Evolutionary conservation across 2,888 invertebrate genomes (phyloP).

Genomic region (Lissocephala sabroskyi): DNA sequence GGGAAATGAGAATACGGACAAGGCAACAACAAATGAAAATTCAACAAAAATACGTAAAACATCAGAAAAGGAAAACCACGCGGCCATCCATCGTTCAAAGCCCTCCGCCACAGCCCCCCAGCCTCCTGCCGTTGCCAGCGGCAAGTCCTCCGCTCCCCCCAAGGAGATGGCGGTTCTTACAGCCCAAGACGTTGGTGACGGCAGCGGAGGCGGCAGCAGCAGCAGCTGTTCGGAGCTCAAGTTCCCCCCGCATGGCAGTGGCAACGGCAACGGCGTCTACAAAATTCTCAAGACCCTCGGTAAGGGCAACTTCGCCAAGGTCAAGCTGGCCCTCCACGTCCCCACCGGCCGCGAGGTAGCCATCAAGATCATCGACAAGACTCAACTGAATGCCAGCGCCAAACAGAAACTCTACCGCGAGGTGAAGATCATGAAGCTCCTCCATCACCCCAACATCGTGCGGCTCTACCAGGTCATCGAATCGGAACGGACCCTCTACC

Average conservation of each 20-base stretch:
- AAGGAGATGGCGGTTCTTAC: slow-evolving; percentile 20
- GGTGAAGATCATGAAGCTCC: slow-evolving; percentile 97
- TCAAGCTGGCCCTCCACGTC: slow-evolving; percentile 98
- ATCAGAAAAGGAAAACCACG: slow-evolving; percentile 46
- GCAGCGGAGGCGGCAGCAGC: background rate
- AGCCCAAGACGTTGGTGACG: background rate
- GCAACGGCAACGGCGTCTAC: slow-evolving; percentile 92
- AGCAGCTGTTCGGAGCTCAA: slow-evolving; percentile 27
- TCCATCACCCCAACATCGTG: slow-evolving; percentile 99
- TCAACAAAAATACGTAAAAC: slow-evolving; percentile 27
- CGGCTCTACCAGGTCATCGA: slow-evolving; percentile 99
- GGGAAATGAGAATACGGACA: slow-evolving; percentile 38
- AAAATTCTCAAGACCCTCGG: slow-evolving; percentile 99
- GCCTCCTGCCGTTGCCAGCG: background rate
- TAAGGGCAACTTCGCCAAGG: slow-evolving; percentile 99
- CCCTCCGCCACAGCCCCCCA: no score
- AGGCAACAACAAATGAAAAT: slow-evolving; percentile 30
- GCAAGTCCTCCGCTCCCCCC: slow-evolving; percentile 28
- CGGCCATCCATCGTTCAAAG: no score
- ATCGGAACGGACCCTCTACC: slow-evolving; percentile 99
- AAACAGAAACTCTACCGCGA: slow-evolving; percentile 95
- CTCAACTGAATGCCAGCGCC: slow-evolving; percentile 97
- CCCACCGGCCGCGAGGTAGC: slow-evolving; percentile 99
- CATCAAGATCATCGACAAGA: slow-evolving; percentile 99
- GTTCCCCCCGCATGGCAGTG: slow-evolving; percentile 41